Conservation (phyloP, 1,140 invertebrate species). For the Meloidogyne hapla region DNA sequence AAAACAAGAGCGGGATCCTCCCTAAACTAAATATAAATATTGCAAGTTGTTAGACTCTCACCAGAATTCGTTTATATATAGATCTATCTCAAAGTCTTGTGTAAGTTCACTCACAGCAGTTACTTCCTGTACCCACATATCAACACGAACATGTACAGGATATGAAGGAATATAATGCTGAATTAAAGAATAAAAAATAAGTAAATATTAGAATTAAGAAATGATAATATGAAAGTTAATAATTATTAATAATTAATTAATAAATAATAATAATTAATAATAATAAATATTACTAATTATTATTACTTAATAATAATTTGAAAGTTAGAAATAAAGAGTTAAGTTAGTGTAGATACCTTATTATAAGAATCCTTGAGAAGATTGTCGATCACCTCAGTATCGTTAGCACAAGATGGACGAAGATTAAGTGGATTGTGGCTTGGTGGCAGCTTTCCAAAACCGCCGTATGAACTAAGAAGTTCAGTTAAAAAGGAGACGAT, state of each 20-base stretch:
- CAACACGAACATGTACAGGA: conserved; percentile 61
- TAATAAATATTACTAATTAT: too few species aligned
- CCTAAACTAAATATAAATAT: background rate
- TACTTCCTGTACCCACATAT: conserved; percentile 65
- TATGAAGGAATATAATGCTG: conserved; percentile 61
- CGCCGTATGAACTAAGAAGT: conserved; percentile 55
- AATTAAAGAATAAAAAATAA: background rate
- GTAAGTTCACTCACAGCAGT: conserved; percentile 62
- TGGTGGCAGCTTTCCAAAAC: conserved; percentile 45
- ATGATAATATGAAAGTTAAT: too few species aligned
- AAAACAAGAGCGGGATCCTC: conserved; percentile 61
- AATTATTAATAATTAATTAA: too few species aligned
- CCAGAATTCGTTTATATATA: conserved; percentile 64
- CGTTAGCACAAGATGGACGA: conserved; percentile 54
- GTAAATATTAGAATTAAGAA: too few species aligned
- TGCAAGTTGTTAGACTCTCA: background rate
- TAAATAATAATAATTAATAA: too few species aligned
- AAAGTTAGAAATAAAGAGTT: background rate
- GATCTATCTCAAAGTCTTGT: conserved; percentile 63
- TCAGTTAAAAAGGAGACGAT: conserved; percentile 64
- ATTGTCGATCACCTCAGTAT: conserved; percentile 61
- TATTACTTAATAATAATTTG: background rate
- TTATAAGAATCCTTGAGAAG: conserved; percentile 61
- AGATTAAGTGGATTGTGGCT: conserved; percentile 5
- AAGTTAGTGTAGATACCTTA: conserved; percentile 35